Evolutionary conservation across 2,888 invertebrate species (phyloP).

Genomic region (Bibio marci): DNA sequence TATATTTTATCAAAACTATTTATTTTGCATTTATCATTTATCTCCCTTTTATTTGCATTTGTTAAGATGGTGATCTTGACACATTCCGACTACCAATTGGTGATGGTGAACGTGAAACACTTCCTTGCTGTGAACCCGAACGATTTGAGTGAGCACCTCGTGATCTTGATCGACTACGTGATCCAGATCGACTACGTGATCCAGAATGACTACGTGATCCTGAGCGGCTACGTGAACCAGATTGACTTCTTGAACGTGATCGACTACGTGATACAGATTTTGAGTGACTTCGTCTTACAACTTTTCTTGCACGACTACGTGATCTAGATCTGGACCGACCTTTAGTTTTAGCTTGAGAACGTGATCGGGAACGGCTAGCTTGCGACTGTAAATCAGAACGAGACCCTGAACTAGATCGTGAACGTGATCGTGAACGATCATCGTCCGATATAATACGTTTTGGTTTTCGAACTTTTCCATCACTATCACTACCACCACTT

Average conservation of each 20-base stretch:
- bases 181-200: slow-evolving; percentile 27
- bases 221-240: slow-evolving; percentile 27
- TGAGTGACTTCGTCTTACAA: slow-evolving; percentile 24
- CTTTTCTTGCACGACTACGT: slow-evolving; percentile 15
- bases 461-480: slow-evolving; percentile 30
- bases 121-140: slow-evolving; percentile 6
- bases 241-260: slow-evolving; percentile 21
- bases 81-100: no score
- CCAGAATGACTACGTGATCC: slow-evolving; percentile 25
- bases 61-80: no score
- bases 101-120: slow-evolving; percentile 5
- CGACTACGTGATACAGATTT: slow-evolving; percentile 25
- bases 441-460: slow-evolving; percentile 46
- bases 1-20: no score
- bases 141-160: slow-evolving; percentile 9
- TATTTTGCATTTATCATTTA: no score
- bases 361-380: slow-evolving; percentile 7
- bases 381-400: slow-evolving; percentile 23
- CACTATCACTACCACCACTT: slow-evolving; percentile 35
- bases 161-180: slow-evolving; percentile 23
- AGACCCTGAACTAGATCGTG: slow-evolving; percentile 20
- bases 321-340: slow-evolving; percentile 14
- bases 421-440: slow-evolving; percentile 23
- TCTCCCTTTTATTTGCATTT: no score
- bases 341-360: slow-evolving; percentile 13